Conservation (phyloP, 2,797 vertebrate genomes). For the Cyclura pinguis region DNA sequence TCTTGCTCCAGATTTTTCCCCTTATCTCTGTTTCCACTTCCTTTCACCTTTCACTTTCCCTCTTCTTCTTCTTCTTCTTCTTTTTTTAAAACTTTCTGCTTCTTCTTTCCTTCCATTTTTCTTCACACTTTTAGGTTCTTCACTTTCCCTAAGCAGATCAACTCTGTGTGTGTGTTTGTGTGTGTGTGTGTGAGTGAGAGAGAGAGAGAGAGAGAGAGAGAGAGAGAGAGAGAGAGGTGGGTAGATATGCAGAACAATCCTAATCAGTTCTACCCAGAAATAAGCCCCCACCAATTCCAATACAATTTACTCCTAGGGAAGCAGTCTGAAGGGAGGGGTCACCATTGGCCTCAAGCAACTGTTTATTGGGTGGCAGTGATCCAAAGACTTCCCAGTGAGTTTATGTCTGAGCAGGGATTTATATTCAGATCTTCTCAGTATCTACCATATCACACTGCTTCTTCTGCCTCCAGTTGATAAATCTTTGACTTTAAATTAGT, state of each 20-base stretch:
- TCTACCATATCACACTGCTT: neutral
- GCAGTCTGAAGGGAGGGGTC: neutral
- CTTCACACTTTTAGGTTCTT: neutral
- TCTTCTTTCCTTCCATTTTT: neutral
- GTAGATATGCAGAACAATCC: neutral
- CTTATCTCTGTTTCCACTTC: neutral
- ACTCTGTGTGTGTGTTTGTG: no score
- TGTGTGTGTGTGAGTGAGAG: neutral
- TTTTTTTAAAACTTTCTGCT: neutral
- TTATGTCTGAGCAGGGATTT: neutral
- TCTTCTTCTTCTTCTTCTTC: no score
- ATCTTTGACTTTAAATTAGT: neutral
- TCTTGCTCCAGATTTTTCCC: neutral
- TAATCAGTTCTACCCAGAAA: neutral
- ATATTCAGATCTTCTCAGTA: neutral
- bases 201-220: neutral
- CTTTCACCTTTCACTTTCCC: neutral
- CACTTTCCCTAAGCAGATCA: neutral
- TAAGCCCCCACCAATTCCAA: neutral
- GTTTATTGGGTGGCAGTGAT: neutral
- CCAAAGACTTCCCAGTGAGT: neutral
- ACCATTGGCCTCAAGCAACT: neutral
- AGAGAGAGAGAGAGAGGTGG: neutral
- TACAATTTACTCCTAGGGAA: neutral
- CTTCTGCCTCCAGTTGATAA: neutral